These are phyloP conservation scores for Gymnodraco acuticeps DNA, from an alignment of 2,797 vertebrate species.

Conservation along the genomic window DNA sequence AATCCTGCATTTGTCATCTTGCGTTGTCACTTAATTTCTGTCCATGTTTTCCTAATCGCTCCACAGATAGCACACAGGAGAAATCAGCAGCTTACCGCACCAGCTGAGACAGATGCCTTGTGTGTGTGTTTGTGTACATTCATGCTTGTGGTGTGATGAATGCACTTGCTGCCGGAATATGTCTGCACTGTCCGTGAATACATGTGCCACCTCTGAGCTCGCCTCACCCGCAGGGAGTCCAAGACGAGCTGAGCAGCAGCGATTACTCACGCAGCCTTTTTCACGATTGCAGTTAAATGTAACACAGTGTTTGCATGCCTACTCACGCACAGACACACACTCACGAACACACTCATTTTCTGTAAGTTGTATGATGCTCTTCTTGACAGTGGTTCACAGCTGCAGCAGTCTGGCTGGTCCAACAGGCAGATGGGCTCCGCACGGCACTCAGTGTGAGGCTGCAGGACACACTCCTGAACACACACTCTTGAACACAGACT, in stretches of 20 bases:
- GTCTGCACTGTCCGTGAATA: slow-evolving; percentile 26
- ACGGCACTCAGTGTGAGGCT: slow-evolving; percentile 34
- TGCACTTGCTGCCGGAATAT: slow-evolving; percentile 19
- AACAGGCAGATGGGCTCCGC: slow-evolving; percentile 59
- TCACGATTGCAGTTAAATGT: slow-evolving; percentile 38
- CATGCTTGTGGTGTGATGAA: slow-evolving; percentile 36
- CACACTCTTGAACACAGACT: slow-evolving; percentile 20
- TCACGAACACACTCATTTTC: not conserved
- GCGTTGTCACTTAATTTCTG: slow-evolving; percentile 22
- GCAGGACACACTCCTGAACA: slow-evolving; percentile 45
- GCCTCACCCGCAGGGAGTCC: slow-evolving; percentile 33
- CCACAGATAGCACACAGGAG: slow-evolving; percentile 15
- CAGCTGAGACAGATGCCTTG: slow-evolving; percentile 6
- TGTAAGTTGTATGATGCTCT: slow-evolving; percentile 13
- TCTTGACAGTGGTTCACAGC: slow-evolving; percentile 27
- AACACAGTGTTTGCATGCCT: slow-evolving; percentile 17
- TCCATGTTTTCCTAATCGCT: slow-evolving; percentile 12
- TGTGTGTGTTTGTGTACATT: slow-evolving; percentile 12
- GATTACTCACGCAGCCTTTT: slow-evolving; percentile 61
- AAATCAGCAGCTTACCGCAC: slow-evolving; percentile 20
- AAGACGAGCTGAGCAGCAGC: slow-evolving; percentile 39
- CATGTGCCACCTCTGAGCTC: slow-evolving; percentile 52
- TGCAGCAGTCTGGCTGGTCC: slow-evolving; percentile 26
- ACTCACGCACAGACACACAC: slow-evolving; percentile 1
- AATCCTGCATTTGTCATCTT: not conserved